These are phyloP conservation scores for Dendropsophus ebraccatus DNA, from an alignment of 2,113 vertebrate species.

Conservation along the genomic window DNA sequence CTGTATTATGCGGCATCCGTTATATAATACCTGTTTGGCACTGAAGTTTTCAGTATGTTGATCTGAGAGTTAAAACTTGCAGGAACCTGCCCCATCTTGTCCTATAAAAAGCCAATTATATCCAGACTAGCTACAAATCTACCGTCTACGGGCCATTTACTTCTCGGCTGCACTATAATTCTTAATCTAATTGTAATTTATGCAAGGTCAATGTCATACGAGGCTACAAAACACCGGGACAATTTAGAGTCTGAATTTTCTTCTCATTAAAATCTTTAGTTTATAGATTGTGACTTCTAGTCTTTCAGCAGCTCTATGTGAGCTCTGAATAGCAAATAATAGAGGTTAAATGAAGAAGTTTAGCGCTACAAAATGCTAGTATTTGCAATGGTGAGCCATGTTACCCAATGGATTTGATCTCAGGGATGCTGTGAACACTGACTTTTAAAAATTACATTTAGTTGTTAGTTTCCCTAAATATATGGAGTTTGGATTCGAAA, in stretches of 20 bases:
- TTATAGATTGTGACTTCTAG: not conserved
- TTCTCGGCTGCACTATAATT: not conserved
- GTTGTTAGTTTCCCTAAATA: too few species aligned
- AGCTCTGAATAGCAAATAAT: not conserved
- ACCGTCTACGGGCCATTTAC: not conserved
- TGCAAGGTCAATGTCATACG: not conserved
- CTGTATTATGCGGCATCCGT: not conserved
- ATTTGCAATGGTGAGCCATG: not conserved
- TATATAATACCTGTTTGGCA: not conserved
- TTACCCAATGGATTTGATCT: not conserved
- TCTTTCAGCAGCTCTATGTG: too few species aligned
- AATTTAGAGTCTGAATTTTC: not conserved
- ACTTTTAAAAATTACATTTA: too few species aligned
- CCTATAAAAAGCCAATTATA: not conserved
- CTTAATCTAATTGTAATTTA: not conserved
- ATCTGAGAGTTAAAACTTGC: not conserved
- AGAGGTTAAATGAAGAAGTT: not conserved
- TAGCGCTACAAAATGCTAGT: not conserved
- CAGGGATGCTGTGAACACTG: not conserved
- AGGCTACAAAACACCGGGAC: not conserved
- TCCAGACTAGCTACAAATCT: not conserved
- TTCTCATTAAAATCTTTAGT: not conserved
- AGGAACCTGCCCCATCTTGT: constrained; percentile 4
- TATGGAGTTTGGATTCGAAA: not conserved
- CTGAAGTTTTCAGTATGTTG: constrained; percentile 4